Base-by-base conservation (phyloP, 2,113 vertebrate species). In the Hyaena hyaena region DNA sequence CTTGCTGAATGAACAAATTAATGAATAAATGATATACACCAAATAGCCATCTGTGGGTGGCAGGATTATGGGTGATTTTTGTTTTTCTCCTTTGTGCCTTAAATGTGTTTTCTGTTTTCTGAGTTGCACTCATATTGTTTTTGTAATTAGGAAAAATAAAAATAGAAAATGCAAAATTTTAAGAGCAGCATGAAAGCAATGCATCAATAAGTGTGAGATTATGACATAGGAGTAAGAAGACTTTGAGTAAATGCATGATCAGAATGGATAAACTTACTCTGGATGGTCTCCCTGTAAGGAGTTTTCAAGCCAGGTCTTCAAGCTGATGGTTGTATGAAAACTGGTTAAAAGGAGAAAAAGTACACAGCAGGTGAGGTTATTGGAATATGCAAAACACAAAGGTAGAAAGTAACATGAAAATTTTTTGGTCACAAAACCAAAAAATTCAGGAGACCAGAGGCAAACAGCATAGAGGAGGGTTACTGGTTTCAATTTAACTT, bases 131-230 rank as follows among this genome's bases (percentile, higher is more conserved):
- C 65, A 92, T 11, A 55, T 65, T 55, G 28, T 61, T 79, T 90
- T 61, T 43, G 0, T 68, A 88, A 82, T 71, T 61, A 66, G 4
- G 6, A 48, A 74, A 96, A 90, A 31, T 69, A 84, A 94, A 88
- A 35, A 84, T 45, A 55, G 10, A 86, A 96, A 95, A 86, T 71
- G 17, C 1, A 55, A 80, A 93, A 5, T 48, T 95, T 85, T 61
- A 45, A 97, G 35, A 89, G 76, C 10, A 96, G 24, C 3, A 3
- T 81, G 84, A 80, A 94, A 87, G 5, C 23, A 92, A 93, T 74
- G 10, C 4, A 97, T 85, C 33, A 26, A 35, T 96, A 94, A 94
- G 48, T 88, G 19, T 68, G 39, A 95, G 94, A 89, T 80, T 24
- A 90, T 53, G 50, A 76, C 31, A 91, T 26, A 92, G 33, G 8